These are phyloP conservation scores for Theonella swinhoei DNA, from an alignment of 37 sponge, comb jelly and placozoan species.

Conservation along the genomic window DNA sequence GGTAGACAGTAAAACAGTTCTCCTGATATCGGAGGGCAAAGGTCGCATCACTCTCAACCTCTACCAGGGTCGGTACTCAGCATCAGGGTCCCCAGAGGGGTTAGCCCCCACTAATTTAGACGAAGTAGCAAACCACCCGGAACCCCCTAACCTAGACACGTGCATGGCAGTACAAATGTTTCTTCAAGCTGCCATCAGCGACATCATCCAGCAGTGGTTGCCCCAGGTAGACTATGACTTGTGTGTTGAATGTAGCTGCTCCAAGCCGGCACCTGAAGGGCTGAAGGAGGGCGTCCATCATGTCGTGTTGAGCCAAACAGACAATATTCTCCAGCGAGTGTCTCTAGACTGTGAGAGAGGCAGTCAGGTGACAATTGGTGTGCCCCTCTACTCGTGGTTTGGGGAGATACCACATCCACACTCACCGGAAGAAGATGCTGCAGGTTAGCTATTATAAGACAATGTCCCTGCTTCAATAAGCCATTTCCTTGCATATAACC, in stretches of 20 bases:
- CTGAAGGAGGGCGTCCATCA: slow-evolving; percentile 20
- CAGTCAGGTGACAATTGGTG: slow-evolving; percentile 35
- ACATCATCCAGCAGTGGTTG: slow-evolving; percentile 67
- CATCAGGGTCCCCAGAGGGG: not conserved
- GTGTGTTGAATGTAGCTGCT: slow-evolving; percentile 47
- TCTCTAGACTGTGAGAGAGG: slow-evolving; percentile 58
- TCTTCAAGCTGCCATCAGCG: slow-evolving; percentile 55
- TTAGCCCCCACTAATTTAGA: not conserved
- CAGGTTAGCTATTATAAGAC: not conserved
- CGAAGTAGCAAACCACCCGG: not conserved
- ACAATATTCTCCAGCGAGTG: slow-evolving; percentile 19
- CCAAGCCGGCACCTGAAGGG: not conserved
- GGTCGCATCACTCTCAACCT: slow-evolving; percentile 36
- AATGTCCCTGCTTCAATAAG: no score
- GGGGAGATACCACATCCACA: slow-evolving; percentile 27
- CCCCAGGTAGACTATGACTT: slow-evolving; percentile 64
- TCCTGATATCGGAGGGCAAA: slow-evolving; percentile 18
- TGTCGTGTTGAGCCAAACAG: slow-evolving; percentile 44
- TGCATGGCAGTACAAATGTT: slow-evolving; percentile 77
- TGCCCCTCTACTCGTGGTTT: slow-evolving; percentile 64
- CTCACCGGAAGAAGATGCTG: not conserved
- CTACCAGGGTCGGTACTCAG: slow-evolving; percentile 16
- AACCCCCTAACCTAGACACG: slow-evolving; percentile 26
- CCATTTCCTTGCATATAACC: no score
- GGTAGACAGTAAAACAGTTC: slow-evolving; percentile 19